phyloP scores from a whole-genome alignment of 2,113 vertebrate species.

The Elachura formosa region DNA sequence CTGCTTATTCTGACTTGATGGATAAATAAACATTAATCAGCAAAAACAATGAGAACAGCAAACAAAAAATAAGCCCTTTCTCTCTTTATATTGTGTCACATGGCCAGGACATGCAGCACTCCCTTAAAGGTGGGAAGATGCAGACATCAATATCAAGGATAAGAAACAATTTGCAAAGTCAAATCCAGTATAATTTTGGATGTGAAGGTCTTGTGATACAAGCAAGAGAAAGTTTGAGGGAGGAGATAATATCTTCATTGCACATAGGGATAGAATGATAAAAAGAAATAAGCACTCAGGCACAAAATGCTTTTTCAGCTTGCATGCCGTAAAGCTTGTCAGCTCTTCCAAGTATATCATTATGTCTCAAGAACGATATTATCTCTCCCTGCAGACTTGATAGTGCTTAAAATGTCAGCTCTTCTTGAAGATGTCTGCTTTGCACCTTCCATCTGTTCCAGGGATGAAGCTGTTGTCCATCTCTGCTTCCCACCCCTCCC shows the following conservation, averaged over 20 bases:
- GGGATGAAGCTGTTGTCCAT: not conserved
- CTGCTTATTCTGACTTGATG: not conserved
- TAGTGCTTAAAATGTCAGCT: not conserved
- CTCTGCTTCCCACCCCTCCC: not conserved
- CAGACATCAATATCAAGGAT: not conserved
- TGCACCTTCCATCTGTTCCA: not conserved
- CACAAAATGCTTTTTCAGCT: not conserved
- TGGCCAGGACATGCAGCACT: not conserved
- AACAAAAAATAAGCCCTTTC: not conserved
- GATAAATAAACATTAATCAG: not conserved
- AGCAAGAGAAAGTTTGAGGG: not conserved
- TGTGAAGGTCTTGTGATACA: not conserved
- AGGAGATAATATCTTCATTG: not conserved
- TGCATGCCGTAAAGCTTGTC: not conserved
- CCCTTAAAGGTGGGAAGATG: not conserved
- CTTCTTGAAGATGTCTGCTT: not conserved
- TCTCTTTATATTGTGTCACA: not conserved
- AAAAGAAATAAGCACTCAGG: not conserved
- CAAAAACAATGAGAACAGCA: not conserved
- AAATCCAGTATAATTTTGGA: not conserved
- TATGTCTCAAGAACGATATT: not conserved
- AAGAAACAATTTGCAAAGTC: not conserved
- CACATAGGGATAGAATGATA: not conserved
- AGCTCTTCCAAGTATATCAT: not conserved
- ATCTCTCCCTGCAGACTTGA: not conserved